phyloP scores from a whole-genome alignment of 2,113 vertebrate genomes.

The Tetraodon nigroviridis region DNA sequence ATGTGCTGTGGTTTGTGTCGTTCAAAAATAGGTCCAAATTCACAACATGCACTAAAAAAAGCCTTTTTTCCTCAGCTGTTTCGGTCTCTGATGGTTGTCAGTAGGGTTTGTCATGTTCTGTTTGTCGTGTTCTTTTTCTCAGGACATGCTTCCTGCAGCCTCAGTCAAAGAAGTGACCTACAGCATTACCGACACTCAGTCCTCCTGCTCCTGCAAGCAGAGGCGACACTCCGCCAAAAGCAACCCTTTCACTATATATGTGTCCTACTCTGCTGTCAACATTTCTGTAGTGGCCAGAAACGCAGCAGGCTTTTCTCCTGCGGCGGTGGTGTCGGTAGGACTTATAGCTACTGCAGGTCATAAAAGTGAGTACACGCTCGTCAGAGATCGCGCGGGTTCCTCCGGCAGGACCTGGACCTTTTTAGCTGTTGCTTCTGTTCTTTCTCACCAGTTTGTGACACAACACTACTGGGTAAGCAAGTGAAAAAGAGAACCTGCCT shows the following conservation, averaged over 20 bases:
- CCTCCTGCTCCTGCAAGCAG: conserved; percentile 39
- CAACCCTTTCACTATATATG: conserved; percentile 9
- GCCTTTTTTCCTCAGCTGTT: too few species aligned
- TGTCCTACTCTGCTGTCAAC: conserved; percentile 47
- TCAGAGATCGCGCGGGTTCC: neutral
- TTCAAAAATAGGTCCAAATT: too few species aligned
- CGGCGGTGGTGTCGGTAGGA: conserved; percentile 21
- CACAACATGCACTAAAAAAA: too few species aligned
- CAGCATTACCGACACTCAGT: conserved; percentile 21
- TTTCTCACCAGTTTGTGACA: conserved; percentile 48
- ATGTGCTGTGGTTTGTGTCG: neutral
- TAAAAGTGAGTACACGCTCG: conserved; percentile 32
- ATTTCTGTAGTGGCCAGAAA: conserved; percentile 53
- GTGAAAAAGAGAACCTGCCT: conserved; percentile 22
- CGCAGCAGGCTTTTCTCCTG: conserved; percentile 42
- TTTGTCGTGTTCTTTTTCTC: conserved; percentile 20
- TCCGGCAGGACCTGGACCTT: neutral
- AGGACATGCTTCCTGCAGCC: conserved; percentile 33
- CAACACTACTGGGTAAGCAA: neutral
- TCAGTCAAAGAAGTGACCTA: conserved; percentile 23
- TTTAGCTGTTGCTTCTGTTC: neutral
- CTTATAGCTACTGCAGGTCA: conserved; percentile 18
- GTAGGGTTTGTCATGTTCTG: neutral
- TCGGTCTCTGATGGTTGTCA: too few species aligned
- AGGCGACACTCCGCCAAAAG: neutral